These are phyloP conservation scores for Psilanteris sp. DNA, from an alignment of 1,140 invertebrate species.

Conservation along the genomic window DNA sequence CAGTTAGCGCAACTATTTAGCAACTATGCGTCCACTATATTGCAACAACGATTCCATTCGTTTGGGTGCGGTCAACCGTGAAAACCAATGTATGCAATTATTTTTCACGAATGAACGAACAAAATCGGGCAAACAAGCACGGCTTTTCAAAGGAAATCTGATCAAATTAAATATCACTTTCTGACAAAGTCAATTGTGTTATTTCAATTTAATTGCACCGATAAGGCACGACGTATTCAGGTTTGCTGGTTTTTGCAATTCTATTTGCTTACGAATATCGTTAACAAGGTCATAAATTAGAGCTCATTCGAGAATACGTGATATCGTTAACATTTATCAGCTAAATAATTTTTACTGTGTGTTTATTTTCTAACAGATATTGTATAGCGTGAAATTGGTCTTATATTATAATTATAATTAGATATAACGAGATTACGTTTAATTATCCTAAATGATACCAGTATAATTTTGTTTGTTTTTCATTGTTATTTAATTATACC, in stretches of 20 bases:
- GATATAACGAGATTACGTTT: too few relatives aligned
- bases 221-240: constrained; percentile 29
- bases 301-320: constrained; percentile 3
- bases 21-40: constrained; percentile 14
- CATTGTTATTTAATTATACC: too few relatives aligned
- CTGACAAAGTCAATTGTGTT: constrained; percentile 37
- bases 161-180: constrained; percentile 39
- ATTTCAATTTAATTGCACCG: constrained; percentile 41
- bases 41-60: constrained; percentile 26
- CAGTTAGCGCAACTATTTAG: constrained; percentile 38
- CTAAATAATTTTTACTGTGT: too few relatives aligned
- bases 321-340: too few relatives aligned
- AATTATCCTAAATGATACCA: too few relatives aligned
- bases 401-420: too few relatives aligned
- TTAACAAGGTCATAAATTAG: constrained; percentile 26
- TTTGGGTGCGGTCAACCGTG: constrained; percentile 20
- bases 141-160: constrained; percentile 33
- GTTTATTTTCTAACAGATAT: too few relatives aligned
- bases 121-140: constrained; percentile 22
- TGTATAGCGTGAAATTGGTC: too few relatives aligned
- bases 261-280: constrained; percentile 5
- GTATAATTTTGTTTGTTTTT: too few relatives aligned
- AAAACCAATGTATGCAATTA: constrained; percentile 28
- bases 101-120: constrained; percentile 25
- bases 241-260: constrained; percentile 12